These are phyloP conservation scores for Poeciliopsis turneri DNA, from an alignment of 2,797 vertebrate genomes.

Conservation along the genomic window DNA sequence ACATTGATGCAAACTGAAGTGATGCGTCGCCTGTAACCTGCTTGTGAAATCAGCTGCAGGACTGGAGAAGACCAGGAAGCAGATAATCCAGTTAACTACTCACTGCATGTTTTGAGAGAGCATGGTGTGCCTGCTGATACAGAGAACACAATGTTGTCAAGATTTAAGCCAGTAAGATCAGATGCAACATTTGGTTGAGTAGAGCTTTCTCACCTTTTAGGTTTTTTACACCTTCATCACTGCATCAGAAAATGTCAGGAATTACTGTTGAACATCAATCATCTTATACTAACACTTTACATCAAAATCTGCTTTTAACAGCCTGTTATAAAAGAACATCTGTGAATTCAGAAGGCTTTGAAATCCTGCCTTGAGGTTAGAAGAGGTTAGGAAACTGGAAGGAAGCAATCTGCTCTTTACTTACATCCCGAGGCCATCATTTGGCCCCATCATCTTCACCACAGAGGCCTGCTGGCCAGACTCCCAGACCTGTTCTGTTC, in stretches of 20 bases:
- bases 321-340: not conserved
- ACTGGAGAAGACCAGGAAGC: constrained; percentile 38
- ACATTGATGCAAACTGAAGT: constrained; percentile 33
- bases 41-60: constrained; percentile 46
- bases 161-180: constrained; percentile 7
- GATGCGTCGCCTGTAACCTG: constrained; percentile 29
- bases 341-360: not conserved
- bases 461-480: constrained; percentile 16
- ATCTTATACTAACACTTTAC: not conserved
- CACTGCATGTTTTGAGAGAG: constrained; percentile 39
- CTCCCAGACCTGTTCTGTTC: constrained; percentile 34
- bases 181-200: not conserved
- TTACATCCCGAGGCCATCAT: constrained; percentile 36
- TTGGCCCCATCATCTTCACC: constrained; percentile 12
- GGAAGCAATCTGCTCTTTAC: constrained; percentile 38
- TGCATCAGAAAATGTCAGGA: not conserved
- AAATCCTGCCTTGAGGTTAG: not conserved
- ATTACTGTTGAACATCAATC: not conserved
- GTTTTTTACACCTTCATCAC: not conserved
- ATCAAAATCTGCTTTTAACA: not conserved
- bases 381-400: constrained; percentile 22
- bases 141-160: constrained; percentile 18
- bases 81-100: constrained; percentile 52
- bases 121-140: constrained; percentile 38
- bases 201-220: not conserved